Base-by-base conservation (phyloP, 64 coral and sea anemone genomes). In the Actinia equina region DNA sequence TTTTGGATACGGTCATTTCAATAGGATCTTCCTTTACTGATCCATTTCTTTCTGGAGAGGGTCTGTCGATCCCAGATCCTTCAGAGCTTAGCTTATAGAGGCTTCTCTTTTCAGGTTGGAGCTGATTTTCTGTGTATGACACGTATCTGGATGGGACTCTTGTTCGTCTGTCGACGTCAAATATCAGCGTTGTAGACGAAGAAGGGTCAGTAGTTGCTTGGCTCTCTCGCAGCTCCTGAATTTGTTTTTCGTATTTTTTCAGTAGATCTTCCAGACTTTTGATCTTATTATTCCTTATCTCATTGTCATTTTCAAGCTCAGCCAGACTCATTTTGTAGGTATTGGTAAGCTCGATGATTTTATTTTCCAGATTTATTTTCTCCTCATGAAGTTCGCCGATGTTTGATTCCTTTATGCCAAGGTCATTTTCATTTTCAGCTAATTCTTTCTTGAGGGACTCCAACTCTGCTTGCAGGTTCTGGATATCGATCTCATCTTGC, bases 361-460 rank as follows among this genome's bases (percentile, higher is more conserved):
- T 92, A 19, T 92, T 92, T 58, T 92, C 90, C n/a, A 92, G 56
- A 20, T 83, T 87, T 59, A 17, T 86, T 25, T 92, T 92, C 18
- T 92, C 90, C 3, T 92, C 90, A 13, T 43, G 74, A 13, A 92
- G 80, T 11, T 49, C 45, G 55, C 44, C 87, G 26, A 10, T 83
- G 16, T 82, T 71, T 1, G 49, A 44, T 46, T 87, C 74, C 16
- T 69, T 59, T 6, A 70, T 44, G 44, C 51, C 54, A 56, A 82
- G 83, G 6, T 87, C 79, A 10, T 83, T 83, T 86, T 92, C 84
- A 57, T 87, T 26, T 43, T 92, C 90, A n/a, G 12, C 16, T 20
- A 83, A 45, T 45, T 70, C 80, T 42, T 23, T 42, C 62, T 87
- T 87, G 17, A 52, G 30, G 13, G 77, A 78, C 7, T 92, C 85